A percentile compares a stretch with the other conserved stretches of the same genome.
Evolutionary conservation across 1,140 invertebrate species (phyloP).

Genomic region (Zaprionus vittiger): DNA sequence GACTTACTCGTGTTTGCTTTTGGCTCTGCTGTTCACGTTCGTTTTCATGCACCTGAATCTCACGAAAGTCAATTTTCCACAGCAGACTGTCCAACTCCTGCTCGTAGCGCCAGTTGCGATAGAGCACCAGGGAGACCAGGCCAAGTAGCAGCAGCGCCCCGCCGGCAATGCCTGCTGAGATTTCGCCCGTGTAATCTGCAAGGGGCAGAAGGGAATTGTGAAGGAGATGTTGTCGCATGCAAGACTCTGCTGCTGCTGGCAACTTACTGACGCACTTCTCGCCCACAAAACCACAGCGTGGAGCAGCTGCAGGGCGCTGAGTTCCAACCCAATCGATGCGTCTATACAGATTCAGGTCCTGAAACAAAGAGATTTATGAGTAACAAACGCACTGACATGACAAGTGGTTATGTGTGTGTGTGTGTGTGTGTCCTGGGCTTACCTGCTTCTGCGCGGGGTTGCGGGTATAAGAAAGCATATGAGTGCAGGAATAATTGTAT

Average conservation of each 20-base stretch:
- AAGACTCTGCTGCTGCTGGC: background rate
- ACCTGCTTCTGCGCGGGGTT: constrained; percentile 55
- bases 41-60: constrained; percentile 89
- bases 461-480: constrained; percentile 37
- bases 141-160: constrained; percentile 89
- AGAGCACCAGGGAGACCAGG: constrained; percentile 89
- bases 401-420: background rate
- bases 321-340: constrained; percentile 92
- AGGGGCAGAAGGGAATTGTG: background rate
- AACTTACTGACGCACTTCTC: constrained; percentile 95
- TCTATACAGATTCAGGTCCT: constrained; percentile 89
- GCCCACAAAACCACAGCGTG: constrained; percentile 94
- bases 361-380: constrained; percentile 19
- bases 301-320: constrained; percentile 95
- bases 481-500: constrained; percentile 32
- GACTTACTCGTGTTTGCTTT: constrained; percentile 85
- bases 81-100: constrained; percentile 96
- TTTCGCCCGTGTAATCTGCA: constrained; percentile 92
- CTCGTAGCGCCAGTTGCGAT: constrained; percentile 97
- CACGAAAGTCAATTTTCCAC: constrained; percentile 98
- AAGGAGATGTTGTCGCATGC: background rate
- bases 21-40: constrained; percentile 84
- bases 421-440: constrained; percentile 39
- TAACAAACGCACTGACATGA: background rate
- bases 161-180: constrained; percentile 91